phyloP scores from a whole-genome alignment of 2,797 vertebrate genomes.

The Hylomyscus alleni region DNA sequence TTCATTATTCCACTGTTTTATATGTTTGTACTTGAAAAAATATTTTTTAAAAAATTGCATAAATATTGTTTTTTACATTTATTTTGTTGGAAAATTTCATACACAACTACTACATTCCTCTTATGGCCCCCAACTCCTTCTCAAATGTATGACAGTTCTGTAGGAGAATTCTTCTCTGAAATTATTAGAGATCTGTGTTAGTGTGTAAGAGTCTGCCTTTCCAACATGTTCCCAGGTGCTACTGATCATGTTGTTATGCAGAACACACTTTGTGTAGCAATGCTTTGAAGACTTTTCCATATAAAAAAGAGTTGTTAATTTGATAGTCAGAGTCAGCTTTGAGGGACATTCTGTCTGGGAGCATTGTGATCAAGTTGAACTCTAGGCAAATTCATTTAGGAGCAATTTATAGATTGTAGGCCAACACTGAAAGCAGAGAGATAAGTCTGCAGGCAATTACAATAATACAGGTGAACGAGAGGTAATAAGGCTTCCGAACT shows the following conservation, averaged over 20 bases:
- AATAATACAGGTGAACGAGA: slow-evolving; percentile 18
- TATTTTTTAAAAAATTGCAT: background rate
- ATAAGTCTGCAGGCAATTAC: slow-evolving; percentile 57
- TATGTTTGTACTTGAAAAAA: background rate
- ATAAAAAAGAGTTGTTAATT: slow-evolving; percentile 17
- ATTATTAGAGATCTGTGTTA: background rate
- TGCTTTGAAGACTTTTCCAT: background rate
- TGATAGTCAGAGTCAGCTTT: background rate
- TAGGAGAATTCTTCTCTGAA: background rate
- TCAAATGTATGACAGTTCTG: background rate
- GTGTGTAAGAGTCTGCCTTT: background rate
- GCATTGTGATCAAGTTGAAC: slow-evolving; percentile 37
- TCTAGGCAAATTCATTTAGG: slow-evolving; percentile 50
- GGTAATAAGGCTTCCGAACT: slow-evolving; percentile 36
- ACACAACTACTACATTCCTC: background rate
- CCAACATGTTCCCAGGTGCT: background rate
- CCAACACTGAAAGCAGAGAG: slow-evolving; percentile 10
- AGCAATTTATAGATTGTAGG: slow-evolving; percentile 59
- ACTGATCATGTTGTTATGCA: background rate
- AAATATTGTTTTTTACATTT: background rate
- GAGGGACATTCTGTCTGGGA: background rate
- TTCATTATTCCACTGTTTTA: background rate
- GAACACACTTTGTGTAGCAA: background rate
- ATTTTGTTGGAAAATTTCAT: background rate
- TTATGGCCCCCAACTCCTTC: too few species aligned